Evolutionary conservation across 2,113 vertebrate genomes (phyloP), one percentile per base, ranked within the genome.

Genomic region (Periophthalmodon schlosseri): DNA sequence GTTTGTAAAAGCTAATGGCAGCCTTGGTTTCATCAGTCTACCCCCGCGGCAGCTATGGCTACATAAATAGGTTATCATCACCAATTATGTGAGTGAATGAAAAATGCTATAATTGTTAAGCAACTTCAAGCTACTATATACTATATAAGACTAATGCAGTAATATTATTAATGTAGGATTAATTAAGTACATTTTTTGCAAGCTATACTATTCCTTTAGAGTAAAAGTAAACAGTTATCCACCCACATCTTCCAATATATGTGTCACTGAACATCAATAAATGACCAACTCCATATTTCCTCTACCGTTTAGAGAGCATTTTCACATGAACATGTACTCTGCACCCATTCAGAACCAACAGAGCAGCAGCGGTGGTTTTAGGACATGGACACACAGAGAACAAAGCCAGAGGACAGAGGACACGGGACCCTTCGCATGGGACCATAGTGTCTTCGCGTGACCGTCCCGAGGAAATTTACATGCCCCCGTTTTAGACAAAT

Each of bases 401-500:
- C 83, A 86, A 85, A 91, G 80, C 76, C 52, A 73, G 71, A 57
- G 70, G 56, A 75, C 39, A 24, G 79, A 84, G 81, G 78, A 54
- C 75, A 83, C 65, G 75, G 69, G 74, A 84, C 83, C 76, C 85
- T 72, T 78, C 77, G 72, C 47, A 74, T 54, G 24, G 54, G 73
- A 75, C 73, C 73, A 68, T 68, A 75, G 80, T 82, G 89, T 92
- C 86, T 91, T 65, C 77, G 85, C 71, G 76, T 93, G 89, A 91
- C 90, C 91, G 81, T 90, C 85, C 75, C 79, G 77, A 88, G 81
- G 90, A 90, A 89, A 93, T 92, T 88, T 91, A 88, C 88, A 91
- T 91, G 86, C 82, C 90, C 89, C 81, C 84, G 86, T 91, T 93
- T 87, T 86, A 85, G 72, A 77, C 70, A 66, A 78, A 88, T 71